A percentile compares a stretch with the other conserved stretches of the same genome.
These are phyloP conservation scores for Crypturellus tataupa DNA, from an alignment of 2,797 vertebrate species.

Conservation along the genomic window DNA sequence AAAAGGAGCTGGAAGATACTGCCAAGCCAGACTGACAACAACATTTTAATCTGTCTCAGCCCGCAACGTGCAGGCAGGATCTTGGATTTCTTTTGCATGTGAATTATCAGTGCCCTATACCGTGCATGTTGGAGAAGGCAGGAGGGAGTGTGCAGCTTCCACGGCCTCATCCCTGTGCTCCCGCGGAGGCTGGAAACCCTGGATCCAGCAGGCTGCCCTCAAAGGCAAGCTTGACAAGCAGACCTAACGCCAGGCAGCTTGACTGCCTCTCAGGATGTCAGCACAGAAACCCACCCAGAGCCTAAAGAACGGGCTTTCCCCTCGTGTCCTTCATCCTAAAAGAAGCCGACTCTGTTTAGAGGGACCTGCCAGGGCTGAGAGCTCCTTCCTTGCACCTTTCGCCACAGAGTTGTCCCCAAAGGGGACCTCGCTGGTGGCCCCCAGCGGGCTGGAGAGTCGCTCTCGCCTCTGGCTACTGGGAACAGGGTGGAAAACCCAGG, in stretches of 20 bases:
- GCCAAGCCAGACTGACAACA: conserved; percentile 19
- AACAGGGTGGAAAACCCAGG: conserved; percentile 31
- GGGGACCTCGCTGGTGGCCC: not conserved
- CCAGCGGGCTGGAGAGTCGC: conserved; percentile 1
- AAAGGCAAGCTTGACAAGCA: not conserved
- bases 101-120: not conserved
- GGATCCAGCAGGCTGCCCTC: fast-evolving
- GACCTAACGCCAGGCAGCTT: not conserved
- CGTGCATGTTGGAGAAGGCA: not conserved
- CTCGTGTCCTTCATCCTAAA: not conserved
- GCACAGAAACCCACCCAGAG: not conserved
- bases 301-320: not conserved
- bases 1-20: conserved; percentile 16
- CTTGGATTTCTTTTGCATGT: not conserved
- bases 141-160: not conserved
- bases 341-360: not conserved
- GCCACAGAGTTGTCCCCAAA: not conserved
- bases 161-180: not conserved
- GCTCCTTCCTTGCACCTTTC: not conserved
- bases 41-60: not conserved
- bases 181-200: not conserved
- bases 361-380: not conserved
- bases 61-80: not conserved
- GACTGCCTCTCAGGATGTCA: not conserved
- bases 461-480: not conserved